phyloP scores from a whole-genome alignment of 2,888 invertebrate genomes.

The Caenorhabditis angaria region DNA sequence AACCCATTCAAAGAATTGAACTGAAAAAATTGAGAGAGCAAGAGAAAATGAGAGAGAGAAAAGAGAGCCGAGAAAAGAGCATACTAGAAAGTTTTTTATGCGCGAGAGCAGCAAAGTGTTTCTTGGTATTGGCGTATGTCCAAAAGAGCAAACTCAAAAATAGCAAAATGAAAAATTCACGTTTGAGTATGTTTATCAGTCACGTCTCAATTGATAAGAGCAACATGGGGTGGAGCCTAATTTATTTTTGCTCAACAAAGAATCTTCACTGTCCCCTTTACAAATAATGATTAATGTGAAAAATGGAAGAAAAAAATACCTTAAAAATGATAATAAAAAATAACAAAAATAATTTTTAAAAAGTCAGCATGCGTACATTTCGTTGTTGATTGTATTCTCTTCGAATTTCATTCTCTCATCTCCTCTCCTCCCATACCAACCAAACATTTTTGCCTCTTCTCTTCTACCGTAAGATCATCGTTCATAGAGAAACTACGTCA shows the following conservation, averaged over 20 bases:
- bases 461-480: slow-evolving; percentile 55
- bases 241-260: neutral
- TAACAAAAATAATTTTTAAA: neutral
- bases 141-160: slow-evolving; percentile 18
- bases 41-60: neutral
- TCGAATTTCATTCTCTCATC: too few species aligned
- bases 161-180: slow-evolving; percentile 21
- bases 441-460: neutral
- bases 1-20: slow-evolving; percentile 37
- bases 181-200: slow-evolving; percentile 40
- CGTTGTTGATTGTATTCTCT: neutral
- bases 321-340: neutral
- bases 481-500: slow-evolving; percentile 59
- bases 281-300: too few species aligned
- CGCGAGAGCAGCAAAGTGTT: slow-evolving; percentile 4
- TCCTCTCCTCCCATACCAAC: neutral
- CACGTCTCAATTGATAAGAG: slow-evolving; percentile 19
- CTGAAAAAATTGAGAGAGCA: slow-evolving; percentile 12
- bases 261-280: too few species aligned
- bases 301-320: too few species aligned
- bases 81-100: slow-evolving; percentile 15
- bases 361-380: neutral
- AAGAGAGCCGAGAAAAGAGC: slow-evolving; percentile 8
- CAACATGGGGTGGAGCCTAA: neutral
- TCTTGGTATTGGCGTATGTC: neutral